A percentile compares a stretch with the other conserved stretches of the same genome.
phyloP scores from a whole-genome alignment of 2,888 invertebrate species.

The Pheosia tremula region DNA sequence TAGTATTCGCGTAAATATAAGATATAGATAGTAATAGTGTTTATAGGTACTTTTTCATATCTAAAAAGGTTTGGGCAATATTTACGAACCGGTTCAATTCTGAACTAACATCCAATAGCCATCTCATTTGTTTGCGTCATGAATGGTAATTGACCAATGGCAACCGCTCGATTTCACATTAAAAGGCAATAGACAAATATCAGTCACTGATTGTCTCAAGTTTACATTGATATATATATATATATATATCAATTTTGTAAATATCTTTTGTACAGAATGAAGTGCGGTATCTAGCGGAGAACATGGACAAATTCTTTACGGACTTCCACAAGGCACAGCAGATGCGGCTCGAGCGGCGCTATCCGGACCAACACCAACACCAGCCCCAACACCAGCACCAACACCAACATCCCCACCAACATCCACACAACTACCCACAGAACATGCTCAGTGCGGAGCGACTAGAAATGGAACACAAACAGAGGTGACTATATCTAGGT shows the following conservation, averaged over 20 bases:
- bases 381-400: conserved; percentile 4
- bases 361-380: conserved; percentile 18
- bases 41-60: too few species aligned
- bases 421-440: conserved; percentile 32
- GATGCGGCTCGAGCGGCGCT: conserved; percentile 66
- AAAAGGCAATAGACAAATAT: not conserved
- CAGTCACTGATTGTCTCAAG: too few species aligned
- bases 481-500: conserved; percentile 41
- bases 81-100: too few species aligned
- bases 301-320: conserved; percentile 89
- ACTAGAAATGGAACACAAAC: conserved; percentile 60
- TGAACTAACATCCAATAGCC: too few species aligned
- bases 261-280: conserved; percentile 57
- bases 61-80: too few species aligned
- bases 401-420: conserved; percentile 15
- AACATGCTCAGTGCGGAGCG: conserved; percentile 55
- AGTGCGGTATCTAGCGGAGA: conserved; percentile 74
- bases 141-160: too few species aligned
- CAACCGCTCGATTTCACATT: too few species aligned
- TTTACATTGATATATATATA: not conserved
- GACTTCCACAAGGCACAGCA: conserved; percentile 88
- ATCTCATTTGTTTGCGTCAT: too few species aligned
- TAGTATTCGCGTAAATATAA: too few species aligned
- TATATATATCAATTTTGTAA: not conserved
- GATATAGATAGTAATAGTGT: too few species aligned